These are phyloP conservation scores for Palythoa grandiflora DNA, from an alignment of 92 coral and sea anemone species.

Conservation along the genomic window DNA sequence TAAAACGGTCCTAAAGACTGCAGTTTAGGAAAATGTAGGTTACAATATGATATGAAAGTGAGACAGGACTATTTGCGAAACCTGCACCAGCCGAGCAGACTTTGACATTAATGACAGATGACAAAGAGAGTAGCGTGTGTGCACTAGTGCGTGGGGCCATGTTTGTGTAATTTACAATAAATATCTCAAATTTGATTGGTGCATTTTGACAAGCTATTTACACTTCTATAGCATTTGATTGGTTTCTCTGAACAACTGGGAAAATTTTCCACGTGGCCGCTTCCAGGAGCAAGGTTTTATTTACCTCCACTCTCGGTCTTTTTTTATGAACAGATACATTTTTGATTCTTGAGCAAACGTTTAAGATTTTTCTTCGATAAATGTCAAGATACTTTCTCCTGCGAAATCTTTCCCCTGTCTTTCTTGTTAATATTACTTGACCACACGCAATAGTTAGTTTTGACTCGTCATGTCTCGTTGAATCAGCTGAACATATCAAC, in stretches of 20 bases:
- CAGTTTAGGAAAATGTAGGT: neutral
- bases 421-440: neutral
- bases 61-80: constrained; percentile 94
- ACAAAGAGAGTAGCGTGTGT: constrained; percentile 85
- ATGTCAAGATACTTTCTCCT: neutral
- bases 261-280: constrained; percentile 97
- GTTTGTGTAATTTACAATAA: constrained; percentile 99
- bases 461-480: constrained; percentile 53
- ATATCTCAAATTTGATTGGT: constrained; percentile 84
- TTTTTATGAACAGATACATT: neutral
- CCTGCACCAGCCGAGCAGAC: constrained; percentile 97
- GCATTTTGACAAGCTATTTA: constrained; percentile 93
- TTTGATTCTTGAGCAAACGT: constrained; percentile 25
- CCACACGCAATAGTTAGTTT: constrained; percentile 26
- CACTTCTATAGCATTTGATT: constrained; percentile 91
- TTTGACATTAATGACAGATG: constrained; percentile 99
- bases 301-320: constrained; percentile 75
- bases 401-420: neutral
- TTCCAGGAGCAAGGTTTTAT: constrained; percentile 79
- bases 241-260: constrained; percentile 91
- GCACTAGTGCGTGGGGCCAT: constrained; percentile 93
- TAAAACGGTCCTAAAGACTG: neutral
- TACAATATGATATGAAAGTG: constrained; percentile 39
- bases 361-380: neutral
- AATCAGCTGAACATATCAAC: constrained; percentile 48